These are phyloP conservation scores for Pelodiscus sinensis DNA, from an alignment of 2,113 vertebrate genomes.

Conservation along the genomic window DNA sequence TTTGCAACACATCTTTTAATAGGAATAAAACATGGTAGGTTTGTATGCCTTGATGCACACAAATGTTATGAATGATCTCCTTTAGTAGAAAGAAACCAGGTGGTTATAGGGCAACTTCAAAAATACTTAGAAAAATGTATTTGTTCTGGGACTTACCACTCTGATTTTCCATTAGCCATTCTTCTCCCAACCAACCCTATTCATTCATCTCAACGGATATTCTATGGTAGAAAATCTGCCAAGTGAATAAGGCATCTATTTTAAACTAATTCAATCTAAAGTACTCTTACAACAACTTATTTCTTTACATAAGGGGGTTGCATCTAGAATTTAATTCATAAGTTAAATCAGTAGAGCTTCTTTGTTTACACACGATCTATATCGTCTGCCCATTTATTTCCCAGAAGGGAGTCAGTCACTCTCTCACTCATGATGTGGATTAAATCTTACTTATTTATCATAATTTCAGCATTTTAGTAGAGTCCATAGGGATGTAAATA, in stretches of 20 bases:
- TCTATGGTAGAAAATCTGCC: background rate
- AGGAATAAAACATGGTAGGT: background rate
- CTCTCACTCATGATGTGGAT: too few relatives aligned
- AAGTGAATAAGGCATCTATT: background rate
- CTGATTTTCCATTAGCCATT: background rate
- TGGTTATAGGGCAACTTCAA: background rate
- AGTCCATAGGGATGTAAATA: background rate
- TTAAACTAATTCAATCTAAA: background rate
- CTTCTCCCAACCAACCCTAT: background rate
- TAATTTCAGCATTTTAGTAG: too few relatives aligned
- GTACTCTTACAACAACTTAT: background rate
- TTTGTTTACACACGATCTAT: too few relatives aligned
- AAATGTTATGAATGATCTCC: background rate
- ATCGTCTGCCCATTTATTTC: too few relatives aligned
- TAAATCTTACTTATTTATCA: too few relatives aligned
- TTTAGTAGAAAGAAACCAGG: background rate
- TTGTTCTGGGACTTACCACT: background rate
- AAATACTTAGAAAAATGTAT: background rate
- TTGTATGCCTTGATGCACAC: background rate
- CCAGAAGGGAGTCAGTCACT: too few relatives aligned
- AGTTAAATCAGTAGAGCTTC: too few relatives aligned
- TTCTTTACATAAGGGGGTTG: background rate
- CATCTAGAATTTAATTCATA: background rate
- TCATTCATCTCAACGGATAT: background rate
- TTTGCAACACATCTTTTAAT: background rate